Evolutionary conservation across 23 tunicate genomes (phyloP).

Genomic region (Phallusia fumigata): DNA sequence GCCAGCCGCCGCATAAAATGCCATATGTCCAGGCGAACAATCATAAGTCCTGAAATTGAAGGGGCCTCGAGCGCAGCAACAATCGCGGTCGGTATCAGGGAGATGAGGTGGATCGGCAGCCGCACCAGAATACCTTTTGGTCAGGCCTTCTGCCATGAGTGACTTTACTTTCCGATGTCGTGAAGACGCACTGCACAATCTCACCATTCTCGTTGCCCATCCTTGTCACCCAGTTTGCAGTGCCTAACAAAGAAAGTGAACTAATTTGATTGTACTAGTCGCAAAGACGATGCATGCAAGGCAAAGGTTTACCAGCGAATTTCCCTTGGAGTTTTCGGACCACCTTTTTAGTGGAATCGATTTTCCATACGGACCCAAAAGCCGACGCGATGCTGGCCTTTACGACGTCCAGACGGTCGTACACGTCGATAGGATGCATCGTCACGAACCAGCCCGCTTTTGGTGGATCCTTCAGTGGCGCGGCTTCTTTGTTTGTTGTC

Average conservation of each 20-base stretch:
- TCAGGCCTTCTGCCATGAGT: conserved; percentile 34
- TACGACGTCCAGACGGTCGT: conserved; percentile 12
- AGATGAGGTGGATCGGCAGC: conserved; percentile 29
- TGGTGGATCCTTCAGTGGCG: neutral
- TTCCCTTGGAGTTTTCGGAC: neutral
- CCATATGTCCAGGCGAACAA: conserved; percentile 18
- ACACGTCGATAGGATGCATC: conserved; percentile 10
- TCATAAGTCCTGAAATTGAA: neutral
- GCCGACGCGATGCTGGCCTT: conserved; percentile 24
- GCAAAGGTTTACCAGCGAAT: neutral
- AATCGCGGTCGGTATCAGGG: conserved; percentile 29
- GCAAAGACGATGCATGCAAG: neutral
- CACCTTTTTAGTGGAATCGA: conserved; percentile 52
- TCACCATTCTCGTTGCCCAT: conserved; percentile 49
- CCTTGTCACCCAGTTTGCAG: conserved; percentile 35
- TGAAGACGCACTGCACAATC: conserved; percentile 30
- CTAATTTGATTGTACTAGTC: neutral
- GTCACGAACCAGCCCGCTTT: conserved; percentile 23
- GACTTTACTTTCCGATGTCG: conserved; percentile 2
- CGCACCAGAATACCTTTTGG: conserved; percentile 13
- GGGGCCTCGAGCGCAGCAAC: neutral
- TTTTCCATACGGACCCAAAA: conserved; percentile 31
- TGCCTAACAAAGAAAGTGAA: neutral
- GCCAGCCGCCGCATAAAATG: conserved; percentile 49
- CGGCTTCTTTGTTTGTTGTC: too few species aligned